Conservation (phyloP, 2,797 vertebrate genomes). For the Sylvilagus floridanus region DNA sequence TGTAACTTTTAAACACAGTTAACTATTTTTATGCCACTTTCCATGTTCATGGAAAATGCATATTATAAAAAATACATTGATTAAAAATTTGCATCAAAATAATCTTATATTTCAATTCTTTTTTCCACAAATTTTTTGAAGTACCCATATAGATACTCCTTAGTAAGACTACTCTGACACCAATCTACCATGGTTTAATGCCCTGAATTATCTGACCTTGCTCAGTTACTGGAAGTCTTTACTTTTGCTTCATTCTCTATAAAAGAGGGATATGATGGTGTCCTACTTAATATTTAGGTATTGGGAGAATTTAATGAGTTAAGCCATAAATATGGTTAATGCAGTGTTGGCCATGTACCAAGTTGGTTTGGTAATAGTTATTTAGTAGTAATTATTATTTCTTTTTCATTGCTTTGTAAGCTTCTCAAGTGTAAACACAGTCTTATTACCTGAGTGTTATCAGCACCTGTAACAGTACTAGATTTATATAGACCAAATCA, state of each 20-base stretch:
- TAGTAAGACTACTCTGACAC: background rate
- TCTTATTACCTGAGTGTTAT: background rate
- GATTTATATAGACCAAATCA: background rate
- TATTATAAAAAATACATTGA: too few species aligned
- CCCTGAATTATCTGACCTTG: background rate
- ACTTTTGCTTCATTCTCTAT: background rate
- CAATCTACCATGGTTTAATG: background rate
- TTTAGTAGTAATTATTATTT: background rate
- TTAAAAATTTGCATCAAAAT: too few species aligned
- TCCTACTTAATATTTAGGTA: background rate
- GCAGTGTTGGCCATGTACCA: background rate
- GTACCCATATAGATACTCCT: background rate
- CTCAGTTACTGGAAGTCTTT: background rate
- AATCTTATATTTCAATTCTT: too few species aligned
- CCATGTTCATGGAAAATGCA: too few species aligned
- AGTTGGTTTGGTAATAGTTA: background rate
- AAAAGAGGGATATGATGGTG: background rate
- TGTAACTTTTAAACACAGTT: background rate
- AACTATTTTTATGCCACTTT: background rate
- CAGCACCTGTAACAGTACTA: background rate
- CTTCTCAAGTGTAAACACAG: background rate
- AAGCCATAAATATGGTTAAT: background rate
- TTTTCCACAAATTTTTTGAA: too few species aligned
- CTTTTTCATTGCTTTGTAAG: background rate
- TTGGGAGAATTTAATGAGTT: conserved; percentile 11